Conservation (phyloP, 2,888 invertebrate genomes). For the Andrena minutula region DNA sequence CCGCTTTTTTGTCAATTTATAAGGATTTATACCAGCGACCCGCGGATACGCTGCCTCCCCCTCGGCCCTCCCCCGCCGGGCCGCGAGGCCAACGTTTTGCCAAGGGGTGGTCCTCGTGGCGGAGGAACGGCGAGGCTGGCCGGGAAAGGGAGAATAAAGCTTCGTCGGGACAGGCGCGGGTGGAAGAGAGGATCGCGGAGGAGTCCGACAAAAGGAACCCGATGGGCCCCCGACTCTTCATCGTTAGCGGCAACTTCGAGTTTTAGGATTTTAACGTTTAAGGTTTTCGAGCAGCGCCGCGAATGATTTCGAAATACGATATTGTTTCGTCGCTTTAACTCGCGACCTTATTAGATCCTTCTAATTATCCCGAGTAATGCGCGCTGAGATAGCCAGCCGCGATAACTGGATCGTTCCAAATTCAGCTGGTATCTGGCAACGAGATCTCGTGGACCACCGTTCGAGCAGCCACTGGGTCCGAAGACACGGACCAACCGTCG, state of each 20-base stretch:
- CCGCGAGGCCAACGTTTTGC: conserved; percentile 55
- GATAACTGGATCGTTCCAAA: no score
- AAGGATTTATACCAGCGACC: conserved; percentile 82
- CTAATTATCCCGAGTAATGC: no score
- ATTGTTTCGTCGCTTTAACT: no score
- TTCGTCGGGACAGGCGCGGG: conserved; percentile 23
- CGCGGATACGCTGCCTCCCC: conserved; percentile 69
- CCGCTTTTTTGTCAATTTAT: conserved; percentile 83
- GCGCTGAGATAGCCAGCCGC: no score
- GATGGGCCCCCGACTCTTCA: neutral
- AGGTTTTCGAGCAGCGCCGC: neutral
- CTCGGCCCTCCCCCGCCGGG: conserved; percentile 1
- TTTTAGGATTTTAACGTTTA: conserved; percentile 16
- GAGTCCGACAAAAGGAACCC: conserved; percentile 49
- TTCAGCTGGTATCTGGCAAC: no score
- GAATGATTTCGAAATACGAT: conserved; percentile 1
- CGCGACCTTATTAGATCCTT: no score
- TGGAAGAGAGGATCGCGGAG: conserved; percentile 10
- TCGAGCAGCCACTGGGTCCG: no score
- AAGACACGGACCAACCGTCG: no score
- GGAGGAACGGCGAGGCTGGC: conserved; percentile 49
- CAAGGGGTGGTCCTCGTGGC: conserved; percentile 67
- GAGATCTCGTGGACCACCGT: no score
- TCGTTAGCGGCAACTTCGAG: conserved; percentile 24
- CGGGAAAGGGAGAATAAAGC: conserved; percentile 66